These are phyloP conservation scores for Takifugu ocellatus DNA, from an alignment of 2,797 vertebrate genomes.

Conservation along the genomic window DNA sequence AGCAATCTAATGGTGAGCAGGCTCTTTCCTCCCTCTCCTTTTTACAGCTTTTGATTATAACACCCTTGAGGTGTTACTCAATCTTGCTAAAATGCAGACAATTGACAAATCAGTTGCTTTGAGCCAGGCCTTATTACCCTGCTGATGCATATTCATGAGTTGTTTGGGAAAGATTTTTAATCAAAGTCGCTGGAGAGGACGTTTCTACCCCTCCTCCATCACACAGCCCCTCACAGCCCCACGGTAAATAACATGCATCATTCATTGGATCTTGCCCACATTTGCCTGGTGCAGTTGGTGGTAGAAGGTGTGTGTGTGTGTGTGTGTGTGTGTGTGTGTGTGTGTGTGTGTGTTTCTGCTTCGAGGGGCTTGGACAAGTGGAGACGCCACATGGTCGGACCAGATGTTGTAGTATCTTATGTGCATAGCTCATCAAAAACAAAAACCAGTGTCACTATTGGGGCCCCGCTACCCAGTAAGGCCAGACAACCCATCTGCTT, in stretches of 20 bases:
- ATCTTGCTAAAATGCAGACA: slow-evolving; percentile 82
- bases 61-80: slow-evolving; percentile 80
- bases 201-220: slow-evolving; percentile 16
- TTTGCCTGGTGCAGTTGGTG: slow-evolving; percentile 72
- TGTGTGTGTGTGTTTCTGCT: slow-evolving; percentile 52
- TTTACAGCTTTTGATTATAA: slow-evolving; percentile 72
- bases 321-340: slow-evolving; percentile 11
- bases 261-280: slow-evolving; percentile 74
- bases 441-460: slow-evolving; percentile 67
- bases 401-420: slow-evolving; percentile 86
- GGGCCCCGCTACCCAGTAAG: slow-evolving; percentile 66
- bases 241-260: slow-evolving; percentile 78
- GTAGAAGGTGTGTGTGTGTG: slow-evolving; percentile 34
- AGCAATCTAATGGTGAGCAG: slow-evolving; percentile 72
- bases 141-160: slow-evolving; percentile 85
- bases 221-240: slow-evolving; percentile 27
- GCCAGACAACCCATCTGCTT: slow-evolving; percentile 86
- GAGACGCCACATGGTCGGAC: slow-evolving; percentile 82
- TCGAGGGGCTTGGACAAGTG: slow-evolving; percentile 75
- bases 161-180: slow-evolving; percentile 81
- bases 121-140: slow-evolving; percentile 62
- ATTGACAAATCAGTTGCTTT: slow-evolving; percentile 85
- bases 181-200: slow-evolving; percentile 81
- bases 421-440: slow-evolving; percentile 84
- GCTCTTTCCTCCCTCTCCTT: slow-evolving; percentile 69